Evolutionary conservation across 2,797 vertebrate genomes (phyloP).

Genomic region (Tenualosa ilisha): DNA sequence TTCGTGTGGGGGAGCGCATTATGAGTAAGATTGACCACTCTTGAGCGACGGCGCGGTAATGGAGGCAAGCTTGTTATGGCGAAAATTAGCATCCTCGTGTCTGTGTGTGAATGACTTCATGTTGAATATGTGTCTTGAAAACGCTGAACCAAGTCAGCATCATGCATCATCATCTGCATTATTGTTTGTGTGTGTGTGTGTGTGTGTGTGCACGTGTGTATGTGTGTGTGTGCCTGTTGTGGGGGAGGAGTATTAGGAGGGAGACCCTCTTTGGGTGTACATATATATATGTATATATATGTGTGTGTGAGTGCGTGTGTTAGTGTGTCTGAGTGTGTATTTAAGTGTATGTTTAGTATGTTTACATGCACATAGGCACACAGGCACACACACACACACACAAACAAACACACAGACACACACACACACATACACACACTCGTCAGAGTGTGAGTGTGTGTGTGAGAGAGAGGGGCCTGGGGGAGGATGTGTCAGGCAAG

Average conservation of each 20-base stretch:
- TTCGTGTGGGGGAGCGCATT: too few species aligned
- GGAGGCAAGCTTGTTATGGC: too few species aligned
- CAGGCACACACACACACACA: too few species aligned
- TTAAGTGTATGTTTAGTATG: not conserved
- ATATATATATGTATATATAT: not conserved
- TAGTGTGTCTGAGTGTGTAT: not conserved
- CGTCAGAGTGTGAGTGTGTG: conserved; percentile 25
- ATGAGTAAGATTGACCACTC: too few species aligned
- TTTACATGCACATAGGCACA: not conserved
- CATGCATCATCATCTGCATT: not conserved
- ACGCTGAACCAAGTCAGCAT: not conserved
- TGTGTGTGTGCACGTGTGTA: conserved; percentile 30
- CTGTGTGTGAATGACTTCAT: conserved; percentile 30
- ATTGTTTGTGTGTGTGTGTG: not conserved
- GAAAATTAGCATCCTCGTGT: not conserved
- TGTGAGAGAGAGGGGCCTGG: conserved; percentile 50
- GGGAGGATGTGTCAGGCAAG: conserved; percentile 55
- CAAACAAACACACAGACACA: too few species aligned
- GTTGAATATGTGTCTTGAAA: not conserved
- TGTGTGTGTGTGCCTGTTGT: not conserved
- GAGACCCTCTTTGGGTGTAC: not conserved
- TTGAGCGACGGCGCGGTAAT: too few species aligned
- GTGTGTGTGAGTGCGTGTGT: not conserved
- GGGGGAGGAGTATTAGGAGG: too few species aligned
- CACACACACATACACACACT: not conserved